These are phyloP conservation scores for Aromia moschata DNA, from an alignment of 2,888 invertebrate genomes.

Conservation along the genomic window DNA sequence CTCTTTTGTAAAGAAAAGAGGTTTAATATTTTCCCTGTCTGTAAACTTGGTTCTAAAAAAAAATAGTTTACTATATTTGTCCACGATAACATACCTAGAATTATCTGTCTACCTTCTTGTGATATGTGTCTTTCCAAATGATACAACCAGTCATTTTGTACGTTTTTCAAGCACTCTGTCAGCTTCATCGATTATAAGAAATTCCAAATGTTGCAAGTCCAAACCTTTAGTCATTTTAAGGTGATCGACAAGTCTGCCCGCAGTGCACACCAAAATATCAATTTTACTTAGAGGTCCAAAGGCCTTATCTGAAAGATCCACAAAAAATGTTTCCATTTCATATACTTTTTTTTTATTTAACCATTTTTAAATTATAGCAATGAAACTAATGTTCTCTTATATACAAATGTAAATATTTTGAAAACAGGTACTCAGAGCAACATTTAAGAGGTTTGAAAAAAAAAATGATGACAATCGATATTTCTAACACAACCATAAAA, in stretches of 20 bases:
- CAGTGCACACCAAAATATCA: slow-evolving; percentile 93
- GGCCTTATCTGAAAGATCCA: slow-evolving; percentile 68
- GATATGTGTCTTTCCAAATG: slow-evolving; percentile 78
- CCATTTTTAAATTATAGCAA: slow-evolving; percentile 8
- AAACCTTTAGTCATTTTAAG: slow-evolving; percentile 85
- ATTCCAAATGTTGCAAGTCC: slow-evolving; percentile 75
- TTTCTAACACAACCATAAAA: too few relatives aligned
- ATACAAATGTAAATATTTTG: too few relatives aligned
- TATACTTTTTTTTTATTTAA: too few relatives aligned
- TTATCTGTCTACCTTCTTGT: slow-evolving; percentile 46
- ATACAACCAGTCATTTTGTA: slow-evolving; percentile 91
- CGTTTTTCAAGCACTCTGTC: slow-evolving; percentile 92
- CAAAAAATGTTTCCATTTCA: too few relatives aligned
- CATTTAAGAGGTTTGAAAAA: too few relatives aligned
- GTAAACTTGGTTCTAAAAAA: slow-evolving; percentile 38
- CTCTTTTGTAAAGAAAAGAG: slow-evolving; percentile 53
- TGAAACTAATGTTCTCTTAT: too few relatives aligned
- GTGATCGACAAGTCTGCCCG: slow-evolving; percentile 93
- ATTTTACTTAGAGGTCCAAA: slow-evolving; percentile 70
- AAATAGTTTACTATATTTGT: too few relatives aligned
- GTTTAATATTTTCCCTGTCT: slow-evolving; percentile 50
- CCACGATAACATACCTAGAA: too few relatives aligned
- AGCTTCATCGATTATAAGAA: slow-evolving; percentile 95
- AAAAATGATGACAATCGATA: too few relatives aligned
- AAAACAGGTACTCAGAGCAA: too few relatives aligned